These are phyloP conservation scores for Peromyscus nudipes DNA, from an alignment of 2,797 vertebrate species.

Conservation along the genomic window DNA sequence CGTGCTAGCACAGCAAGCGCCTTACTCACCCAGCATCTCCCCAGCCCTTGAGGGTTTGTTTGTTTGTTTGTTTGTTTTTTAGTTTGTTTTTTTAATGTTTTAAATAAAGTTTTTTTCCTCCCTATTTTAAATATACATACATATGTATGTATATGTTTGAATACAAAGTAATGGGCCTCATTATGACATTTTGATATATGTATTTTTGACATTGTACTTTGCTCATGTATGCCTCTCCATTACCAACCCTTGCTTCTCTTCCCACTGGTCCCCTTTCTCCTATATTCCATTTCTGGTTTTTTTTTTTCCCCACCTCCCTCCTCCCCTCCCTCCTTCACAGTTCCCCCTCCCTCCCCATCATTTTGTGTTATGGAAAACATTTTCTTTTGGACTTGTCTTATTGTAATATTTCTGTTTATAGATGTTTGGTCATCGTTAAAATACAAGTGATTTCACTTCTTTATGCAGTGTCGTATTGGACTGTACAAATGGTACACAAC, in stretches of 20 bases:
- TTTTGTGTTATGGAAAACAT: constrained; percentile 10
- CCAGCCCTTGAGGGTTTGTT: not conserved
- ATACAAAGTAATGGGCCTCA: not conserved
- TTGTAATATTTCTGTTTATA: constrained; percentile 49
- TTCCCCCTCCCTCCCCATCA: not conserved
- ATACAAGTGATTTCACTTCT: not conserved
- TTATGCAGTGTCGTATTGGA: not conserved
- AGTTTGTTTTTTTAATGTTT: not conserved
- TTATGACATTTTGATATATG: not conserved
- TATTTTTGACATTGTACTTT: not conserved
- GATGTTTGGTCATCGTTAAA: constrained; percentile 32
- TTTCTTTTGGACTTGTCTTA: constrained; percentile 33
- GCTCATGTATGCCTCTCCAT: not conserved
- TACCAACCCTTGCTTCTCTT: not conserved
- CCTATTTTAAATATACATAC: too few relatives aligned
- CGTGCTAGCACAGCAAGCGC: not conserved
- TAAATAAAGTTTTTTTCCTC: not conserved
- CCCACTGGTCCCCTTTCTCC: not conserved
- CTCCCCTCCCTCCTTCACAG: too few relatives aligned
- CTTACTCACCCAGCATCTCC: not conserved
- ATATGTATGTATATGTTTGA: not conserved
- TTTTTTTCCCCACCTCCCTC: too few relatives aligned
- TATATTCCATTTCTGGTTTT: not conserved
- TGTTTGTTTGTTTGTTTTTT: not conserved
- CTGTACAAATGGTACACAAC: not conserved